Percentiles rank a stretch among this genome's conserved stretches.
These are phyloP conservation scores for Notarius lentiginosus DNA, from an alignment of 2,113 vertebrate genomes.

Conservation along the genomic window DNA sequence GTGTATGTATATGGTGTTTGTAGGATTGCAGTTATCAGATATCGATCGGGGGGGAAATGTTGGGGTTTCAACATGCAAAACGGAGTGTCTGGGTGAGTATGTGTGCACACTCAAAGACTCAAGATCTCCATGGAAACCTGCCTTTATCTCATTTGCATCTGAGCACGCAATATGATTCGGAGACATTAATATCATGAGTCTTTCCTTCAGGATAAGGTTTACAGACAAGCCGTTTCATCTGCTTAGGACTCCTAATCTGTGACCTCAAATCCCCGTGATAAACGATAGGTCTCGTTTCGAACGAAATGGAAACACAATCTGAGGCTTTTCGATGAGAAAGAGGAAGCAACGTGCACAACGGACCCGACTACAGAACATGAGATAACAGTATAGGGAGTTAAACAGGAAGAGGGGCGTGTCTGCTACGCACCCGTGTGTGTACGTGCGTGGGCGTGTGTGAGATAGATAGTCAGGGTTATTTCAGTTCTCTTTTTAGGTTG, in stretches of 20 bases:
- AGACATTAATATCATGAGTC: slow-evolving; percentile 11
- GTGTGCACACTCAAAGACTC: background rate
- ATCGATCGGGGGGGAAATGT: background rate
- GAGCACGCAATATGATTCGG: slow-evolving; percentile 19
- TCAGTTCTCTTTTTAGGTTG: slow-evolving; percentile 32
- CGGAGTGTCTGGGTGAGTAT: background rate
- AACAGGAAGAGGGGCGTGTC: slow-evolving; percentile 64
- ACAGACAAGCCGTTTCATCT: background rate
- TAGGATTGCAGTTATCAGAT: slow-evolving; percentile 16
- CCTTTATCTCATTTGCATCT: slow-evolving; percentile 53
- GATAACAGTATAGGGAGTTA: slow-evolving; percentile 61
- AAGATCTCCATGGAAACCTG: slow-evolving; percentile 43
- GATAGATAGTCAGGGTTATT: slow-evolving; percentile 29
- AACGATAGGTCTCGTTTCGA: background rate
- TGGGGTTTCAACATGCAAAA: slow-evolving; percentile 14
- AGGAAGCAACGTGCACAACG: slow-evolving; percentile 63
- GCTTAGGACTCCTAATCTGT: background rate
- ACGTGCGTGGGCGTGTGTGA: slow-evolving; percentile 23
- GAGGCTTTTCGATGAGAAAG: slow-evolving; percentile 48
- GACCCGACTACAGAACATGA: slow-evolving; percentile 50
- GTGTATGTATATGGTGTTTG: slow-evolving; percentile 10
- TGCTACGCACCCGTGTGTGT: background rate
- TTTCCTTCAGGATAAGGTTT: background rate
- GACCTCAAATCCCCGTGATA: background rate
- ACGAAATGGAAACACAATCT: background rate